Evolutionary conservation across 2,888 invertebrate genomes (phyloP), one percentile per base, ranked within the genome.

Genomic region (Chloroclysta siterata): DNA sequence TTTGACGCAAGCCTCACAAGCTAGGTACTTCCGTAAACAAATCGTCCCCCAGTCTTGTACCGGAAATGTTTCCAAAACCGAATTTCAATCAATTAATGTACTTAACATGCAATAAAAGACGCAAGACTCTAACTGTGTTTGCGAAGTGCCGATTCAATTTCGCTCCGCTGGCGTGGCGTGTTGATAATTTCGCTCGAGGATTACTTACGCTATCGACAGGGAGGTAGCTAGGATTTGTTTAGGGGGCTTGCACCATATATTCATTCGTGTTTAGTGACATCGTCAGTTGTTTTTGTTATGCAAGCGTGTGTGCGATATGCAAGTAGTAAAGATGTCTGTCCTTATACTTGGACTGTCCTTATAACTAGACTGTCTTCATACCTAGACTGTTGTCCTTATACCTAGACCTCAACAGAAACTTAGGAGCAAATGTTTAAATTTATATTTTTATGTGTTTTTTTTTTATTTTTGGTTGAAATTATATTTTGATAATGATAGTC

Each of bases 91-190:
- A 87, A 88, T 90, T 89, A 89, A 81, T 84, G 79, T 85, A 82
- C 85, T n/a, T 89, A 88, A 85, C 87, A 88, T 87, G 87, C 88
- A 87, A 88, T 89, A 89, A 89, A 88, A 86, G 84, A 81, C 80
- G 82, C 76, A 73, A 80, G 80, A 77, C 78, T 74, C 62, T 82
- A 90, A 90, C 85, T 88, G 85, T 82, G 85, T 89, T 89, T 79
- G 67, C 67, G 71, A 81, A 87, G 84, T 87, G 85, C 77, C 85
- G 83, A 89, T 88, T 85, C 79, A 85, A 89, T 60, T 65, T 57
- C 60, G 59, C 48, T 67, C 47, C 48, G 41, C 57, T 69, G 59
- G 62, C 60, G 67, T 63, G 63, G 59, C 67, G 69, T 69, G 71
- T 69, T 69, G 69, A 66, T 69, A 68, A 68, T 69, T 70, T 61